Conservation (phyloP, 2,113 vertebrate genomes). For the Triplophysa tibetana region DNA sequence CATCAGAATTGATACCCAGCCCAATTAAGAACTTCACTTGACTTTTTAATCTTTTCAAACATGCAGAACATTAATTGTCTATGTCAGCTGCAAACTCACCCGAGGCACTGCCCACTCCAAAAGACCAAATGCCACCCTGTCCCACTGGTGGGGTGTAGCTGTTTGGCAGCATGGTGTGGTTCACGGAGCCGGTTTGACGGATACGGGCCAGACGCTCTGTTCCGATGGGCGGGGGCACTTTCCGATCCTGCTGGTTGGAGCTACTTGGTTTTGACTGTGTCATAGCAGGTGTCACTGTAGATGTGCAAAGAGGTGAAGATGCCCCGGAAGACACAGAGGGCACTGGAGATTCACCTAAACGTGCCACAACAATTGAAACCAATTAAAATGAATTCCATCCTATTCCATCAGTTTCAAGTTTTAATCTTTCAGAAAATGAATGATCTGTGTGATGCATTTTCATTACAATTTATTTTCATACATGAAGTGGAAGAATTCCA, state of each 20-base stretch:
- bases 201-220: slow-evolving; percentile 93
- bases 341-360: slow-evolving; percentile 90
- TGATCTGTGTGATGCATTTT: not conserved
- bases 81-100: slow-evolving; percentile 69
- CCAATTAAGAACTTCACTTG: too few relatives aligned
- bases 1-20: too few relatives aligned
- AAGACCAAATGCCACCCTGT: slow-evolving; percentile 98
- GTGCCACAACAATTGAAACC: not conserved
- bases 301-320: slow-evolving; percentile 88
- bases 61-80: not conserved
- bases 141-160: slow-evolving; percentile 94
- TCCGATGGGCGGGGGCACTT: slow-evolving; percentile 95
- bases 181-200: slow-evolving; percentile 92
- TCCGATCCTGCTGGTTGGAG: slow-evolving; percentile 85
- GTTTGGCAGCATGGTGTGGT: slow-evolving; percentile 87
- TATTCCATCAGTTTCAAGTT: not conserved
- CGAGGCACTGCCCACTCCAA: slow-evolving; percentile 91
- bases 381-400: not conserved
- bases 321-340: slow-evolving; percentile 92
- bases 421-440: not conserved
- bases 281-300: slow-evolving; percentile 81
- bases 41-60: not conserved
- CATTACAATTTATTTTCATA: slow-evolving; percentile 68
- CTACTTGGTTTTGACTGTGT: slow-evolving; percentile 85
- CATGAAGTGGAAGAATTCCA: slow-evolving; percentile 98